Percentiles rank a stretch among this genome's conserved stretches.
Evolutionary conservation across 2,797 vertebrate genomes (phyloP).

Genomic region (Apogon talboti): DNA sequence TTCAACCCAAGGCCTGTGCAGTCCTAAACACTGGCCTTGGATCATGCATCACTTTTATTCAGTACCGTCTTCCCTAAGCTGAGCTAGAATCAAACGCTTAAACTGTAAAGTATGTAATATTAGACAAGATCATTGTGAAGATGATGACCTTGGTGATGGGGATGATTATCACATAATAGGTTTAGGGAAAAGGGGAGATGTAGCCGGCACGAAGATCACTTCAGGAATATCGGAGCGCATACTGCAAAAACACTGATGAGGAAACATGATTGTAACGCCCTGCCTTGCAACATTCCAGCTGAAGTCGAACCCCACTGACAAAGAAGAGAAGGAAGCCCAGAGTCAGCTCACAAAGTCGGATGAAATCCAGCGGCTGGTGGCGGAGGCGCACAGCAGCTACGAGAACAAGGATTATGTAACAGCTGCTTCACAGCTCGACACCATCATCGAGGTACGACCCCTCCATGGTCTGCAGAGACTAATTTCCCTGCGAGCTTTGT

Average conservation of each 20-base stretch:
- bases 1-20: slow-evolving; percentile 39
- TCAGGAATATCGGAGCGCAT: slow-evolving; percentile 12
- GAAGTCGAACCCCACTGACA: slow-evolving; percentile 89
- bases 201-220: slow-evolving; percentile 14
- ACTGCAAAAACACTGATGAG: background rate
- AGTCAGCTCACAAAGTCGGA: slow-evolving; percentile 89
- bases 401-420: slow-evolving; percentile 82
- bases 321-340: slow-evolving; percentile 91
- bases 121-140: slow-evolving; percentile 57
- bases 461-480: slow-evolving; percentile 2
- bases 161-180: slow-evolving; percentile 54
- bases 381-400: slow-evolving; percentile 84
- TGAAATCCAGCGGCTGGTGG: slow-evolving; percentile 91
- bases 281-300: slow-evolving; percentile 81
- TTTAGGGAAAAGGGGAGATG: slow-evolving; percentile 35
- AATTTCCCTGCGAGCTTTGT: slow-evolving; percentile 1
- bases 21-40: slow-evolving; percentile 19
- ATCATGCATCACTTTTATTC: slow-evolving; percentile 65
- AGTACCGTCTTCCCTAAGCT: slow-evolving; percentile 45
- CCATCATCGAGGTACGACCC: slow-evolving; percentile 89
- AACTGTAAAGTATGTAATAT: slow-evolving; percentile 54
- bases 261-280: slow-evolving; percentile 4
- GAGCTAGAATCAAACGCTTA: slow-evolving; percentile 60
- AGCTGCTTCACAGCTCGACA: slow-evolving; percentile 87
- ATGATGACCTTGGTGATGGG: slow-evolving; percentile 51